Base-by-base conservation (phyloP, 2,888 invertebrate species). In the Glaucopsyche alexis region DNA sequence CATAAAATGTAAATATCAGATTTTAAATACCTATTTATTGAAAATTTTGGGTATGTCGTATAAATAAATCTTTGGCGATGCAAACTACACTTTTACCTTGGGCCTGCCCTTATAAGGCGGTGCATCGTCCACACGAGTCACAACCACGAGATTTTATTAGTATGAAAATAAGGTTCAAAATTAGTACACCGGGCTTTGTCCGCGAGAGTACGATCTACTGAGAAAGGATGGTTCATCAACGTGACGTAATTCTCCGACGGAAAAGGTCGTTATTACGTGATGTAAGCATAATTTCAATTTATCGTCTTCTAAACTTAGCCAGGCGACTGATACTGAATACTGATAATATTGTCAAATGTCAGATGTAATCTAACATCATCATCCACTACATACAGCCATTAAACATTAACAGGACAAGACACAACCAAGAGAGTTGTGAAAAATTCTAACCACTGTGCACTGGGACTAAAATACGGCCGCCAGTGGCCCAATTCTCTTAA, bases 161-260 rank as follows among this genome's bases (percentile, higher is more conserved):
- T n/a, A 52, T 29, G 16, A 16, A 7, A 16, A 8, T 52, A 52
- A 52, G 50, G 16, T 52, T 7, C 52, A 9, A 52, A 52, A 29
- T 55, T 11, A 75, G 75, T 76, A 71, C 73, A 77, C 78, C 77
- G 76, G 74, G 75, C n/a, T 75, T 75, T 76, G 75, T 75, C 74
- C 73, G 75, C 76, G 81, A 80, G 80, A 77, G 77, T 75, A 76
- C 82, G 85, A 83, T 85, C 85, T 75, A 78, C 80, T 81, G 80
- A 82, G 82, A 83, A 84, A 82, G 85, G 81, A 80, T 80, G 86
- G 78, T 76, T 77, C 82, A 83, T 81, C 84, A 77, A 73, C 75
- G 76, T 83, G 84, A 85, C 81, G 82, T 84, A 83, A 84, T 77
- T 74, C 76, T 74, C 74, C 75, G 80, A 80, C 79, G 76, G 75